phyloP scores from a whole-genome alignment of 2,888 invertebrate genomes.

The Cataglyphis albicans region DNA sequence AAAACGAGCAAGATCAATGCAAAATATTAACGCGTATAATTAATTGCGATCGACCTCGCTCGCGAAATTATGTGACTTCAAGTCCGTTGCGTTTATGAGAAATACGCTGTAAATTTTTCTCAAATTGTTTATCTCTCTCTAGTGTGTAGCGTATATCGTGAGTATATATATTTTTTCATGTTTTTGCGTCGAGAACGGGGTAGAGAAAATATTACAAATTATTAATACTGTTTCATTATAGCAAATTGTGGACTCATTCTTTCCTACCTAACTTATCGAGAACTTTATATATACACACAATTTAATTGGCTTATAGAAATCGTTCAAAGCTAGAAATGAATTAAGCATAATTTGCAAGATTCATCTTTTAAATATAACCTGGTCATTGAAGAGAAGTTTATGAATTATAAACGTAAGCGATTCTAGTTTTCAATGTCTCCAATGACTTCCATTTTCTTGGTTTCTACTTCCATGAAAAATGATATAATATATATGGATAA shows the following conservation, averaged over 20 bases:
- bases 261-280: conserved; percentile 14
- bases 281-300: neutral
- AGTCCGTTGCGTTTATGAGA: conserved; percentile 35
- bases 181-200: conserved; percentile 17
- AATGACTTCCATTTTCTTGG: conserved; percentile 6
- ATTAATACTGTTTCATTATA: conserved; percentile 27
- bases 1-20: neutral
- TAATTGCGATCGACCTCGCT: conserved; percentile 18
- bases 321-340: neutral
- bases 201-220: conserved; percentile 18
- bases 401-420: neutral
- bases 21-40: conserved; percentile 8
- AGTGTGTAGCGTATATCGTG: conserved; percentile 6
- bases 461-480: conserved; percentile 19
- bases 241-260: conserved; percentile 20
- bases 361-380: neutral
- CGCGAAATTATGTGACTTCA: conserved; percentile 7
- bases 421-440: neutral
- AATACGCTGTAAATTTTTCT: conserved; percentile 18
- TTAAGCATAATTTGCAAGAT: conserved; percentile 14
- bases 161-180: conserved; percentile 21
- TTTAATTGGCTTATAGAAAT: neutral
- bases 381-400: neutral
- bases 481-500: neutral
- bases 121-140: neutral